Base-by-base conservation (phyloP, 1,140 invertebrate genomes). In the Radopholus similis region DNA sequence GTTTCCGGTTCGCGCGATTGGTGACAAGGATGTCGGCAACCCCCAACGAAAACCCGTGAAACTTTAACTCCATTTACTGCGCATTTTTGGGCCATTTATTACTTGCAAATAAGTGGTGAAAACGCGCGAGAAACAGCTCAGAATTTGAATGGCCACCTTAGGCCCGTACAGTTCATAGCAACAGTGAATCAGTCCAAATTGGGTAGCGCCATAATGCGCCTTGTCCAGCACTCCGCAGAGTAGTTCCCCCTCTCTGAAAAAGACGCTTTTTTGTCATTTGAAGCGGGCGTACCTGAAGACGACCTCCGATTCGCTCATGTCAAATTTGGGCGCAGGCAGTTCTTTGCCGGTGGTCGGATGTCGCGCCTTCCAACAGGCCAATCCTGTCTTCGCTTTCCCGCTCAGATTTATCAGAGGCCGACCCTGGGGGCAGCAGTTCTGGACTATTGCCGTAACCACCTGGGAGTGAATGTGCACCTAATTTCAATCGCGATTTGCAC, bases 171-270 rank as follows among this genome's bases (percentile, higher is more conserved):
- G 82, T 86, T 89, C 78, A 34, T 85, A 84, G 32, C 72, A 76
- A 49, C 81, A 82, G 64, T 82, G 80, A 59, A 80, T 80, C 11
- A 99, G 86, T 75, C 95, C 91, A 84, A 90, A 96, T 3, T 90
- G 88, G 0, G 94, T 94, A 0, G 94, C 89, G 21, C 96, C 96
- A 84, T 92, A 94, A 81, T 97, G 94, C 34, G 89, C 90, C 84
- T 99, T 99, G 84, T 99, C 96, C 38, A 99, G 85, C n/a, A 99
- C 89, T 4, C 96, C 96, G 75, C 86, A 88, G 1, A 97, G 79
- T 8, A 99, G 84, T 84, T 97, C 90, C 6, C 95, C 95, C 58
- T 89, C 86, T 26, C 77, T 76, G 28, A 70, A 44, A 30, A 74
- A 73, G 21, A 13, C 6, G 21, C 18, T 6, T 44, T 73, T 15